Evolutionary conservation across 2,797 vertebrate genomes (phyloP).

Genomic region (Semaprochilodus insignis): DNA sequence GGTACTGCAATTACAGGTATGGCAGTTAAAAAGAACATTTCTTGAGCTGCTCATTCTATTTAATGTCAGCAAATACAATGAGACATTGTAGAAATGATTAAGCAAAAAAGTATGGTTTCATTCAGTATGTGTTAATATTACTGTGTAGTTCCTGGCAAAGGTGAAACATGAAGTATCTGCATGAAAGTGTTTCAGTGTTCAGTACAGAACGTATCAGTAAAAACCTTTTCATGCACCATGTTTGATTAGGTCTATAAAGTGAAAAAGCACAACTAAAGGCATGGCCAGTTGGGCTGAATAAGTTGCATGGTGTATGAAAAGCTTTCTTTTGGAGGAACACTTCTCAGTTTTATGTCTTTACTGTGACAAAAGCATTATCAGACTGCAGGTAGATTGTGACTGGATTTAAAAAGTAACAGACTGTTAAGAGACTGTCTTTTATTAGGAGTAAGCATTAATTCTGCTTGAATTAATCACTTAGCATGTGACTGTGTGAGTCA

Average conservation of each 20-base stretch:
- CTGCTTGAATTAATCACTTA: background rate
- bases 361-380: too few species aligned
- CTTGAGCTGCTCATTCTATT: slow-evolving; percentile 42
- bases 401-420: too few species aligned
- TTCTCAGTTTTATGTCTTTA: slow-evolving; percentile 35
- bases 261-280: background rate
- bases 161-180: background rate
- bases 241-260: background rate
- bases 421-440: background rate
- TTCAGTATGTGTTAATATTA: slow-evolving; percentile 21
- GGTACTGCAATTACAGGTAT: slow-evolving; percentile 1
- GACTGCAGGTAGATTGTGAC: too few species aligned
- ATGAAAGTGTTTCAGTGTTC: background rate
- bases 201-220: background rate
- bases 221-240: slow-evolving; percentile 26
- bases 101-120: slow-evolving; percentile 27
- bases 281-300: slow-evolving; percentile 21
- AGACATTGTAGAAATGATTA: slow-evolving; percentile 27
- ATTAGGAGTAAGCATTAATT: background rate
- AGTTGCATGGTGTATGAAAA: slow-evolving; percentile 29
- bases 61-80: slow-evolving; percentile 32
- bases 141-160: background rate
- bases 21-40: slow-evolving; percentile 27
- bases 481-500: slow-evolving; percentile 5
- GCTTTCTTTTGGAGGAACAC: slow-evolving; percentile 33